Evolutionary conservation across 2,888 invertebrate genomes (phyloP).

Genomic region (Serripes groenlandicus): DNA sequence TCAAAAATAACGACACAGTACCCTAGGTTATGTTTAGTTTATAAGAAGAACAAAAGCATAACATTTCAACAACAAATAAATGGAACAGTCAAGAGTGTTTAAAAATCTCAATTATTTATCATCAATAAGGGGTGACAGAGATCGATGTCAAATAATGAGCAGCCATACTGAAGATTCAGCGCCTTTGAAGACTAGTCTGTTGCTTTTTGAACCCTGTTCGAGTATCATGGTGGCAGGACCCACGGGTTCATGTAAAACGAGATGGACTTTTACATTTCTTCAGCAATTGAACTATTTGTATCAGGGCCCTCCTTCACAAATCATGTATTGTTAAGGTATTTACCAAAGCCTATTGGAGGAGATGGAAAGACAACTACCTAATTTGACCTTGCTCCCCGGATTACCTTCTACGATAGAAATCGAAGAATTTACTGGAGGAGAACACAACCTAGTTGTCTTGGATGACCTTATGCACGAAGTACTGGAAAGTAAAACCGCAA

Average conservation of each 20-base stretch:
- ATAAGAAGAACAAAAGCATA: too few relatives aligned
- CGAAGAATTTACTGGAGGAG: constrained; percentile 12
- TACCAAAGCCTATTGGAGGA: constrained; percentile 6
- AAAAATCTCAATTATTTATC: too few relatives aligned
- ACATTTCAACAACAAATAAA: too few relatives aligned
- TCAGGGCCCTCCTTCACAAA: neutral
- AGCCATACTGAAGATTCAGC: too few relatives aligned
- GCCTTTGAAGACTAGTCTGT: too few relatives aligned
- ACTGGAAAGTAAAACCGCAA: constrained; percentile 8
- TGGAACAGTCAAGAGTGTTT: too few relatives aligned
- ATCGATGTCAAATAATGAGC: too few relatives aligned
- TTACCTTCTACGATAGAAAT: constrained; percentile 21
- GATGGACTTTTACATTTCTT: constrained; percentile 29
- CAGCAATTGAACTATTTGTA: constrained; percentile 9
- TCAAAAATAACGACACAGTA: constrained; percentile 36
- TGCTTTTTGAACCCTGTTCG: too few relatives aligned
- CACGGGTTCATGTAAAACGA: constrained; percentile 42
- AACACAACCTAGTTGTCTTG: neutral
- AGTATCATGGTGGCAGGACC: too few relatives aligned
- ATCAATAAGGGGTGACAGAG: too few relatives aligned
- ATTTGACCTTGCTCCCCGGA: constrained; percentile 21
- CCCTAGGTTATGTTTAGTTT: constrained; percentile 57
- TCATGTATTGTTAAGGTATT: constrained; percentile 13
- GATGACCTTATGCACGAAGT: constrained; percentile 46
- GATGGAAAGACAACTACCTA: constrained; percentile 15